These are phyloP conservation scores for Ia io DNA, from an alignment of 2,113 vertebrate species.

Conservation along the genomic window DNA sequence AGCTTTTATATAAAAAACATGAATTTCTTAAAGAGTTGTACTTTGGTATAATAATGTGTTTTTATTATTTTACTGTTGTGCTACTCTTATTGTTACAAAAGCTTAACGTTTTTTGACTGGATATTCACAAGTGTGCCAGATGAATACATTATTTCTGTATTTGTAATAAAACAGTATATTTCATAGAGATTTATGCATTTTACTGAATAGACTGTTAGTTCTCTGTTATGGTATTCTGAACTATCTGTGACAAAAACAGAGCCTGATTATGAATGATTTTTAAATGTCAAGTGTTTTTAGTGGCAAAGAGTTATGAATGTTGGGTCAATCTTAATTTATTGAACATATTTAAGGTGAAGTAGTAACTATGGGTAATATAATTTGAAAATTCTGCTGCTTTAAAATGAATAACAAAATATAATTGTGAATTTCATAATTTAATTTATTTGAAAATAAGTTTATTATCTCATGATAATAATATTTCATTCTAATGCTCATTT, in stretches of 20 bases:
- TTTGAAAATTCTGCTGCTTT: conserved; percentile 12
- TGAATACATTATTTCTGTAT: not conserved
- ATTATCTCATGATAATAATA: not conserved
- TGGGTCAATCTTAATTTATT: not conserved
- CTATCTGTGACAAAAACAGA: not conserved
- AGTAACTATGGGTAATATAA: not conserved
- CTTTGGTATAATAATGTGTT: not conserved
- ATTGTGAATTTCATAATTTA: conserved; percentile 32
- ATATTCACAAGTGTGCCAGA: not conserved
- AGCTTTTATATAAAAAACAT: not conserved
- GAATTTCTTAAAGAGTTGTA: not conserved
- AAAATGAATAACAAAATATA: not conserved
- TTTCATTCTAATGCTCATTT: not conserved
- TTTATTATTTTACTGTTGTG: not conserved
- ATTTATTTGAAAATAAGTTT: conserved; percentile 34
- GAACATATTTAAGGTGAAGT: not conserved
- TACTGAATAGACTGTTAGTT: not conserved
- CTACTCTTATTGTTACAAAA: not conserved
- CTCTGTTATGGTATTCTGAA: not conserved
- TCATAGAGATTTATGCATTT: not conserved
- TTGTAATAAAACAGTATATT: not conserved
- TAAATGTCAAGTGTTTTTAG: not conserved
- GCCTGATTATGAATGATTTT: not conserved
- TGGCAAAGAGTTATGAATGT: not conserved
- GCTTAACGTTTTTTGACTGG: conserved; percentile 10